Conservation (phyloP, 2,113 vertebrate species). For the Tricholaema leucomelas region DNA sequence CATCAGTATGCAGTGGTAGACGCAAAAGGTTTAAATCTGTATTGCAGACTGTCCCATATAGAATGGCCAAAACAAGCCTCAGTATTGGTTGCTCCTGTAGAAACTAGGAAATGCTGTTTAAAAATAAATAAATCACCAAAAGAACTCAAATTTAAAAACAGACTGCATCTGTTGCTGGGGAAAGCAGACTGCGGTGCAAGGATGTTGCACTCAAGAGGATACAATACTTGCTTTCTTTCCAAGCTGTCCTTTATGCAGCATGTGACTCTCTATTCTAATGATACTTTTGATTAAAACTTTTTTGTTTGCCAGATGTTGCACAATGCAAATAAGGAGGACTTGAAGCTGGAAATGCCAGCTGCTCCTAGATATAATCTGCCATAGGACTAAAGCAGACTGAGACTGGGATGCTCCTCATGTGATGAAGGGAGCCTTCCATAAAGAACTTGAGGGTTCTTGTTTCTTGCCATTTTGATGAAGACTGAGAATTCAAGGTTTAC, state of each 20-base stretch:
- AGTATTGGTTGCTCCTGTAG: not conserved
- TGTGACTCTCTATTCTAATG: not conserved
- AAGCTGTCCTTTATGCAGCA: not conserved
- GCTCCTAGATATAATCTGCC: not conserved
- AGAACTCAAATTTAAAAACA: not conserved
- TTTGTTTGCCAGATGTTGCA: constrained; percentile 5
- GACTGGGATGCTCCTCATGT: not conserved
- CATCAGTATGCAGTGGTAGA: not conserved
- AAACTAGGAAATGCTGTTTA: not conserved
- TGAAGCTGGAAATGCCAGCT: not conserved
- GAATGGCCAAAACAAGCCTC: not conserved
- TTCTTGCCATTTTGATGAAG: not conserved
- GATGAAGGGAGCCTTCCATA: not conserved
- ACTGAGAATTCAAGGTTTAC: not conserved
- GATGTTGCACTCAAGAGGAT: not conserved
- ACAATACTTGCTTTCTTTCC: constrained; percentile 23
- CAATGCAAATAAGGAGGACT: not conserved
- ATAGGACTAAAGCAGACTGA: not conserved
- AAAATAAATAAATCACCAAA: not conserved
- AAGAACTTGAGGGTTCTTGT: not conserved
- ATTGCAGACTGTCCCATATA: not conserved
- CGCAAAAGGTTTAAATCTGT: not conserved
- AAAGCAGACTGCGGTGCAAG: not conserved
- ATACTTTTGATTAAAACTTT: not conserved
- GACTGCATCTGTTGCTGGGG: not conserved